Evolutionary conservation across 1,140 invertebrate genomes (phyloP).

Genomic region (Brachionus asplanchnoidis): DNA sequence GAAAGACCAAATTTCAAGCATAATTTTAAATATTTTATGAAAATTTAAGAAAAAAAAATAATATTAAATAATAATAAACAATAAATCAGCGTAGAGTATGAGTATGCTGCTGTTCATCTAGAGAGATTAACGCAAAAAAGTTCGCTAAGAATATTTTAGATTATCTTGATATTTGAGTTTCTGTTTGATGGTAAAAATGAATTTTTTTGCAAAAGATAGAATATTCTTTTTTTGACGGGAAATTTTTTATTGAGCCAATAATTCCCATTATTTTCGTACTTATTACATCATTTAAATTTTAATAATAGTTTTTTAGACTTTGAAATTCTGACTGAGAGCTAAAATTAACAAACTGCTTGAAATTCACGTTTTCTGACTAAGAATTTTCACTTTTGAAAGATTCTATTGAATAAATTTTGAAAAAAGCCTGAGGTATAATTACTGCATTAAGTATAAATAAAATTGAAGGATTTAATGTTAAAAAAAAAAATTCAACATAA

Average conservation of each 20-base stretch:
- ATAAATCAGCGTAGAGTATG: background rate
- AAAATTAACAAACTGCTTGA: background rate
- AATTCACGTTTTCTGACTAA: background rate
- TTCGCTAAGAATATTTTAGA: no score
- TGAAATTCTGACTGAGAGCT: background rate
- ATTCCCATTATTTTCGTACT: background rate
- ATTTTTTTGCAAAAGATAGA: no score
- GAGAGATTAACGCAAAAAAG: no score
- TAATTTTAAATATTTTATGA: background rate
- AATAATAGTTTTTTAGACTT: background rate
- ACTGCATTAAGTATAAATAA: no score
- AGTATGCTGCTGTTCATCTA: no score
- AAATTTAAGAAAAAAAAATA: background rate
- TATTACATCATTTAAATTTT: background rate
- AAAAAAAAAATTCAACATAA: background rate
- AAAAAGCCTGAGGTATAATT: no score
- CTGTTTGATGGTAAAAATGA: no score
- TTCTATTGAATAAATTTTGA: no score
- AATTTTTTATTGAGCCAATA: background rate
- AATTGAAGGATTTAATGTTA: no score
- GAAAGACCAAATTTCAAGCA: background rate
- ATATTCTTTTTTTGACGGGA: background rate
- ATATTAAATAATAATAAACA: background rate
- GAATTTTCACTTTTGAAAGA: background rate
- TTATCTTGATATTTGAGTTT: no score